Conservation (phyloP, 2,113 vertebrate genomes). For the Cynocephalus volans region DNA sequence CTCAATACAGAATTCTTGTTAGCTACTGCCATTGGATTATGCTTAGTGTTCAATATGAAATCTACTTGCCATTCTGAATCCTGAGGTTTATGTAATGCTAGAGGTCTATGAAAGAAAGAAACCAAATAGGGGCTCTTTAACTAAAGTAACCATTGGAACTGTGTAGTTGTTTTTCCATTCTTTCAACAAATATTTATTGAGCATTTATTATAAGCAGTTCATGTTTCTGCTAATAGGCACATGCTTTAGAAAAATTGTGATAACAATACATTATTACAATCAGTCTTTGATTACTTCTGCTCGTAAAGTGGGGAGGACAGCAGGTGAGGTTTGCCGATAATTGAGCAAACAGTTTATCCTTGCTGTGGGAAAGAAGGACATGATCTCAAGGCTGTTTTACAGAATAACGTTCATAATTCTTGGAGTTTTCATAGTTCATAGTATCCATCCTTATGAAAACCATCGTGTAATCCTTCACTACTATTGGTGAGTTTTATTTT, state of each 20-base stretch:
- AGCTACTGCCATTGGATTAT: neutral
- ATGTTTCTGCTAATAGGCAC: neutral
- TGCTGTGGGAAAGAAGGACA: neutral
- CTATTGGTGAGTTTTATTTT: neutral
- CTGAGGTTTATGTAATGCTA: neutral
- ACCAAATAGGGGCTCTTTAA: neutral
- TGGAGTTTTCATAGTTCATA: neutral
- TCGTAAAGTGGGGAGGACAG: neutral
- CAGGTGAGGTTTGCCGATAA: neutral
- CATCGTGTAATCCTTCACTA: neutral
- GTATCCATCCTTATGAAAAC: neutral
- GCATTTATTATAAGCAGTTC: constrained; percentile 30
- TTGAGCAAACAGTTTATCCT: neutral
- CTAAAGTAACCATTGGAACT: neutral
- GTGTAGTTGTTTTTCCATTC: neutral
- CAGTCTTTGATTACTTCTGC: neutral
- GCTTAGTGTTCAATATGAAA: neutral
- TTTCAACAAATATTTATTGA: neutral
- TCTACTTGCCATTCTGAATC: neutral
- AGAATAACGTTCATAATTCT: neutral
- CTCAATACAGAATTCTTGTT: neutral
- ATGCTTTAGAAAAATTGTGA: neutral
- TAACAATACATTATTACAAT: neutral
- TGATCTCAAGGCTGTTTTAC: neutral
- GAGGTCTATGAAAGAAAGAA: neutral